Conservation (phyloP, 1,140 invertebrate species). For the Adoxophyes honmai region DNA sequence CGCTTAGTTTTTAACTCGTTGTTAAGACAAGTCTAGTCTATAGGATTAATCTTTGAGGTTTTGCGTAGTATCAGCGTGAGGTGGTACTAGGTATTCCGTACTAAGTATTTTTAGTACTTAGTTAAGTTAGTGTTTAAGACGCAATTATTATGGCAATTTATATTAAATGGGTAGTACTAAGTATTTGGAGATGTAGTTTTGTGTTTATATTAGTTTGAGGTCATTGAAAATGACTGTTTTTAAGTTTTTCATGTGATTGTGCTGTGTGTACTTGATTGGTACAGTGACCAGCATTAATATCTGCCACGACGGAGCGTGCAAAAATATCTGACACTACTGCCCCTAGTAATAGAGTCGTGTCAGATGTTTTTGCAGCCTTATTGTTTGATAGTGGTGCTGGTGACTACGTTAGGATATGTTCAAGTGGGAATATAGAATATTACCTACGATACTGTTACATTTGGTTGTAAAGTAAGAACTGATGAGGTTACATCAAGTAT, state of each 20-base stretch:
- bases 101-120: conserved; percentile 1
- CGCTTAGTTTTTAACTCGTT: background rate
- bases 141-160: conserved; percentile 3
- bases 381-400: too few species aligned
- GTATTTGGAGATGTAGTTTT: background rate
- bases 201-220: background rate
- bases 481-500: too few species aligned
- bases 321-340: too few species aligned
- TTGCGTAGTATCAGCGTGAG: background rate
- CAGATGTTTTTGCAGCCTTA: too few species aligned
- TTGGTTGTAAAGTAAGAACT: too few species aligned
- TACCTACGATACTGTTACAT: too few species aligned
- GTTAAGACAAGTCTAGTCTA: background rate
- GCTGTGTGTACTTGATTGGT: background rate
- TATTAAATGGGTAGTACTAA: background rate
- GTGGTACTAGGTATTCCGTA: conserved; percentile 4
- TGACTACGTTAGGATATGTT: too few species aligned
- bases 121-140: background rate
- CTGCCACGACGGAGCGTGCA: too few species aligned
- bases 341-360: too few species aligned
- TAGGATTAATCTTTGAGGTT: background rate
- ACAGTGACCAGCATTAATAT: too few species aligned
- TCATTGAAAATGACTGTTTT: conserved; percentile 8
- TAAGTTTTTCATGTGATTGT: conserved; percentile 8
- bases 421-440: too few species aligned